Conservation (phyloP, 2,888 invertebrate species). For the Lithophane socia region DNA sequence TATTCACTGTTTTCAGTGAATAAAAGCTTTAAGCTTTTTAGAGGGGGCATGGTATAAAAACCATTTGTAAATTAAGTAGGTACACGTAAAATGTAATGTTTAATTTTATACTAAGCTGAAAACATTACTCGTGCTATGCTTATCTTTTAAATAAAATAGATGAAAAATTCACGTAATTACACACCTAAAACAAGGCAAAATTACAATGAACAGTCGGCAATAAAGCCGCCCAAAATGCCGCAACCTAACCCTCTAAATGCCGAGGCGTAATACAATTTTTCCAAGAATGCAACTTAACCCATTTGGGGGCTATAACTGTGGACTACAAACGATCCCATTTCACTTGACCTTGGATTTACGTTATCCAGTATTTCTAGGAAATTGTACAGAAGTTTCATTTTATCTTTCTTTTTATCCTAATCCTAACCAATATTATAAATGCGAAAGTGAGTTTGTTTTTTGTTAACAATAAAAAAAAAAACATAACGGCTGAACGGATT, state of each 20-base stretch:
- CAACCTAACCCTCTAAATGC: slow-evolving; percentile 58
- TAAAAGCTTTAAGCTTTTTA: no score
- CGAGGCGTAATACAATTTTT: slow-evolving; percentile 63
- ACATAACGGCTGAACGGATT: no score
- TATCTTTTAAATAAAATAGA: not conserved
- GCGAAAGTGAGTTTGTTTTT: no score
- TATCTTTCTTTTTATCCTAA: not conserved
- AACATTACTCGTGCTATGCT: not conserved
- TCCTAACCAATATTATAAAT: no score
- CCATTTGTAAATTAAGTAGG: not conserved
- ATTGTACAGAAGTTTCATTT: slow-evolving; percentile 24
- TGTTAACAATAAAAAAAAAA: no score
- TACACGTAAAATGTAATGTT: not conserved
- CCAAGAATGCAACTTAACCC: slow-evolving; percentile 64
- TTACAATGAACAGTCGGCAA: slow-evolving; percentile 47
- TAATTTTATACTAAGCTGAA: not conserved
- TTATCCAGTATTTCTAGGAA: slow-evolving; percentile 33
- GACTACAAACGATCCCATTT: slow-evolving; percentile 46
- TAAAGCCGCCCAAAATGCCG: slow-evolving; percentile 43
- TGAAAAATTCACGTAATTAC: slow-evolving; percentile 22
- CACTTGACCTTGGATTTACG: slow-evolving; percentile 56
- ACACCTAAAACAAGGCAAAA: slow-evolving; percentile 36
- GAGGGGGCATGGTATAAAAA: no score
- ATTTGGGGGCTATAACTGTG: slow-evolving; percentile 54
- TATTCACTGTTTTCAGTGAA: no score